phyloP scores from a whole-genome alignment of 2,113 vertebrate species.

The Acrocephalus arundinaceus region DNA sequence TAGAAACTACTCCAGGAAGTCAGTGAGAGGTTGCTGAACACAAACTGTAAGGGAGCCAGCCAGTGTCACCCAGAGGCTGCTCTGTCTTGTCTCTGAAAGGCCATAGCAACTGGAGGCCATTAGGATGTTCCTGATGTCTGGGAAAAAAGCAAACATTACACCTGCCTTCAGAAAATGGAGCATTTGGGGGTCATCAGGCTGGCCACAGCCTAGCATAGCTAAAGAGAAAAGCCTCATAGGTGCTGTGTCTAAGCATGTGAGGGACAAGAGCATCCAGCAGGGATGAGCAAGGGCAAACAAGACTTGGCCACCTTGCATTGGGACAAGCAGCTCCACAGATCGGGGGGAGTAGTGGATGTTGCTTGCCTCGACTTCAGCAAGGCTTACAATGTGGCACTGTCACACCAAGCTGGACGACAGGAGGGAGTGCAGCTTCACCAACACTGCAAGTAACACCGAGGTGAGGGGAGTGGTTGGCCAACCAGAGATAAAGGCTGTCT shows the following conservation, averaged over 20 bases:
- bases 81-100: not conserved
- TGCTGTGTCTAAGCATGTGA: not conserved
- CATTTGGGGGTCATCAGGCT: not conserved
- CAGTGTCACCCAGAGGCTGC: fast-evolving
- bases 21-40: not conserved
- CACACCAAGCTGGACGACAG: not conserved
- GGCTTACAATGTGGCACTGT: not conserved
- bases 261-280: not conserved
- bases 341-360: not conserved
- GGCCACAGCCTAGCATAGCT: not conserved
- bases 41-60: fast-evolving
- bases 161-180: not conserved
- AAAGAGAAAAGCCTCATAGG: not conserved
- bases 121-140: not conserved
- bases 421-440: not conserved
- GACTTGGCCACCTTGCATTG: not conserved
- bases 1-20: not conserved
- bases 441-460: not conserved
- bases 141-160: not conserved
- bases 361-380: not conserved
- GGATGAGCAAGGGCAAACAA: not conserved
- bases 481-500: not conserved
- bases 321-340: not conserved
- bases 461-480: fast-evolving
- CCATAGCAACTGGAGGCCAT: not conserved